Percentiles rank a stretch among this genome's conserved stretches.
These are phyloP conservation scores for Spermophilus dauricus DNA, from an alignment of 2,113 vertebrate genomes.

Conservation along the genomic window DNA sequence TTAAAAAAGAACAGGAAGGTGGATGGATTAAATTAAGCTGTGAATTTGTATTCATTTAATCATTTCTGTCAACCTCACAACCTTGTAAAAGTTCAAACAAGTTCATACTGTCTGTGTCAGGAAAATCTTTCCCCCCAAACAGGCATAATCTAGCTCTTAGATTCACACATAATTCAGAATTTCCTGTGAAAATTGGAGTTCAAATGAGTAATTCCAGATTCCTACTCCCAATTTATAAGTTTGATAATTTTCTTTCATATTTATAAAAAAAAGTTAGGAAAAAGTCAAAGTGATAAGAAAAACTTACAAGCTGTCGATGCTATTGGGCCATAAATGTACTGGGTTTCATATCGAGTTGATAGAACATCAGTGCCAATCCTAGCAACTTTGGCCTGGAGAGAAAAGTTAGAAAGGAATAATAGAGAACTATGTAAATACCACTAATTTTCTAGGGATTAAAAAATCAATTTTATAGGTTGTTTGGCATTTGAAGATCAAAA, in stretches of 20 bases:
- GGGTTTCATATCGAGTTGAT: slow-evolving; percentile 89
- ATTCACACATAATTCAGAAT: slow-evolving; percentile 39
- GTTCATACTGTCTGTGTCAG: slow-evolving; percentile 3
- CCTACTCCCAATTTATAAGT: not conserved
- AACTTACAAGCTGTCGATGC: slow-evolving; percentile 92
- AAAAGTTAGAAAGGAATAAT: slow-evolving; percentile 28
- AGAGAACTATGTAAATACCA: not conserved
- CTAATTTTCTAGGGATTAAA: not conserved
- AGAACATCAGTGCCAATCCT: slow-evolving; percentile 87
- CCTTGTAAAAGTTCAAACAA: not conserved
- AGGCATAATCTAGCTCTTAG: not conserved
- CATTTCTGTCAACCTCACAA: not conserved
- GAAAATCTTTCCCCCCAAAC: not conserved
- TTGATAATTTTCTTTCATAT: not conserved
- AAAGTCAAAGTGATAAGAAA: slow-evolving; percentile 11
- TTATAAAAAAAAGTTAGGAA: not conserved
- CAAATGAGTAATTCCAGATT: not conserved
- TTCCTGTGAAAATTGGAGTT: not conserved
- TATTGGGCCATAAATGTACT: slow-evolving; percentile 90
- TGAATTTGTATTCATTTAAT: slow-evolving; percentile 6
- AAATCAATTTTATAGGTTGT: not conserved
- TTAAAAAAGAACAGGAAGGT: not conserved
- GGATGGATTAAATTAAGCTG: not conserved
- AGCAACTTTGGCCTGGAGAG: slow-evolving; percentile 86
- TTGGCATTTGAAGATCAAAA: slow-evolving; percentile 41